Conservation (phyloP, 1,140 invertebrate species). For the Diplogasteroides magnus region DNA sequence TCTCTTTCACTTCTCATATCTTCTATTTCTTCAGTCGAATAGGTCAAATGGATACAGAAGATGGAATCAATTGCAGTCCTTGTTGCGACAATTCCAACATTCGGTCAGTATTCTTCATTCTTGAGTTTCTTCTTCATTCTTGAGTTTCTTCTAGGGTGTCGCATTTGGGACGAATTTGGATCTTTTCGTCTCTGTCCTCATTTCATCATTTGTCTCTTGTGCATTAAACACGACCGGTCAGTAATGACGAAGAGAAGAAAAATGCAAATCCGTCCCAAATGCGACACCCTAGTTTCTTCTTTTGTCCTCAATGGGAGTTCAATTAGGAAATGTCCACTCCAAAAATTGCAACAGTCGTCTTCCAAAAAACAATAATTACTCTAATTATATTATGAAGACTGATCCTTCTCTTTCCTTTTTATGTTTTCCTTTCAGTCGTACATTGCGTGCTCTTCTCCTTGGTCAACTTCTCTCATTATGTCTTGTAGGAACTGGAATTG, state of each 20-base stretch:
- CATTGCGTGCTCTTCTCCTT: constrained; percentile 37
- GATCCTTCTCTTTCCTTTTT: not conserved
- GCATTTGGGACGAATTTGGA: no score
- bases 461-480: constrained; percentile 49
- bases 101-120: constrained; percentile 24
- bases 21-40: not conserved
- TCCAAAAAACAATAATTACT: constrained; percentile 12
- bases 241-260: constrained; percentile 2
- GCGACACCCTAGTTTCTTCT: no score
- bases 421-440: constrained; percentile 38
- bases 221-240: no score
- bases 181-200: no score
- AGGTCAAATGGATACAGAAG: constrained; percentile 21
- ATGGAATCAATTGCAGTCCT: constrained; percentile 38
- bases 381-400: constrained; percentile 2
- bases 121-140: not conserved
- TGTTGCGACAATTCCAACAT: constrained; percentile 41
- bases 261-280: not conserved
- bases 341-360: constrained; percentile 6
- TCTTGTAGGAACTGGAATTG: constrained; percentile 48
- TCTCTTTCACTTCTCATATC: not conserved
- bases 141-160: not conserved
- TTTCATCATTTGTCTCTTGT: no score
- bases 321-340: not conserved
- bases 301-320: not conserved